Conservation (phyloP, 2,888 invertebrate species). For the Hemaris fuciformis region DNA sequence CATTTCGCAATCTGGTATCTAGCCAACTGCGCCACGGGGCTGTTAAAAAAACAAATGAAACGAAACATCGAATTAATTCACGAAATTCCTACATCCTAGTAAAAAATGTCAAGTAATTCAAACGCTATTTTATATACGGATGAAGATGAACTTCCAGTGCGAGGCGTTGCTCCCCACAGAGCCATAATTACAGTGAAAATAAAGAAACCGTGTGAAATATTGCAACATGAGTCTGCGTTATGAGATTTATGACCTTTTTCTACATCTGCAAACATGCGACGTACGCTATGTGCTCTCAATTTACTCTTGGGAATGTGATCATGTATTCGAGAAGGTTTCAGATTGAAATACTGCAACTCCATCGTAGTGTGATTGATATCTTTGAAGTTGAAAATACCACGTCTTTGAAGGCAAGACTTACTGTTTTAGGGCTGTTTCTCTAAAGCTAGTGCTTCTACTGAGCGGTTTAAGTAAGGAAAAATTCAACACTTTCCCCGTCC, state of each 20-base stretch:
- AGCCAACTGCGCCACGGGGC: too few species aligned
- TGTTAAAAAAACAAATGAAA: too few species aligned
- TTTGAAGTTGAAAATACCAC: too few species aligned
- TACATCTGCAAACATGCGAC: not conserved
- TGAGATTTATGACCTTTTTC: not conserved
- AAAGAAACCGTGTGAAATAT: slow-evolving; percentile 9
- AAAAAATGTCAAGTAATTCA: not conserved
- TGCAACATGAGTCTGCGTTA: slow-evolving; percentile 5
- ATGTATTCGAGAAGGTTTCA: too few species aligned
- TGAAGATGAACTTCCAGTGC: not conserved
- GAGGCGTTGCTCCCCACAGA: slow-evolving; percentile 2
- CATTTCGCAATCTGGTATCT: too few species aligned
- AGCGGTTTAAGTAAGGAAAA: too few species aligned
- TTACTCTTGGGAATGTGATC: not conserved
- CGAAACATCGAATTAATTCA: not conserved
- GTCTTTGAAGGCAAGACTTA: too few species aligned
- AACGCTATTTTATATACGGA: not conserved
- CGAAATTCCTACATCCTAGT: not conserved
- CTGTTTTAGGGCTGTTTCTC: too few species aligned
- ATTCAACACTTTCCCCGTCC: too few species aligned
- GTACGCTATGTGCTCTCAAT: not conserved
- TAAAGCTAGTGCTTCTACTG: too few species aligned
- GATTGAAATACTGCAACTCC: too few species aligned
- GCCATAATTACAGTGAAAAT: slow-evolving; percentile 11
- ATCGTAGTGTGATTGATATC: too few species aligned